Evolutionary conservation across 2,113 vertebrate species (phyloP).

Genomic region (Sisor rabdophorus): DNA sequence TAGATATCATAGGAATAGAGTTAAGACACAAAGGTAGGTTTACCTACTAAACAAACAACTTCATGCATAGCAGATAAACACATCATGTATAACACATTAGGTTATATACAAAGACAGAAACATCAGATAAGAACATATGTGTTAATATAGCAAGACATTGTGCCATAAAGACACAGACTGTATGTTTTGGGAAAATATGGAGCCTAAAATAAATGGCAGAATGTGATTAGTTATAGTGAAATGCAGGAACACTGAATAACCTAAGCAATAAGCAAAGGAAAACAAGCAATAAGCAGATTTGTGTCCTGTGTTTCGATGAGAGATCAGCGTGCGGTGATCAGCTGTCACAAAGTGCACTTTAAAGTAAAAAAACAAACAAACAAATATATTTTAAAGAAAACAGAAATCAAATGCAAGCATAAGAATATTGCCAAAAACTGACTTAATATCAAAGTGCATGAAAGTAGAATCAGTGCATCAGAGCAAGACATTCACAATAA

Average conservation of each 20-base stretch:
- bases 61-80: background rate
- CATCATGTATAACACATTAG: background rate
- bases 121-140: background rate
- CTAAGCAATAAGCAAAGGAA: background rate
- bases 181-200: background rate
- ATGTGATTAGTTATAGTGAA: background rate
- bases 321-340: constrained; percentile 47
- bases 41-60: background rate
- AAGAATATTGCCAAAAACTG: constrained; percentile 36
- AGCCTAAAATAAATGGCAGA: background rate
- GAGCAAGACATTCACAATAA: constrained; percentile 51
- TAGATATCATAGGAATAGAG: background rate
- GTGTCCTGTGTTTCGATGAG: constrained; percentile 29
- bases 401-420: constrained; percentile 42
- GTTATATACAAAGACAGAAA: background rate
- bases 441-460: constrained; percentile 37
- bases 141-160: background rate
- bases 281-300: constrained; percentile 35
- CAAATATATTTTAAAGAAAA: constrained; percentile 28
- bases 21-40: too few relatives aligned
- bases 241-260: background rate
- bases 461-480: constrained; percentile 42
- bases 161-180: background rate
- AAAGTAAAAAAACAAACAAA: background rate
- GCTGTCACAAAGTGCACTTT: constrained; percentile 32